phyloP scores from a whole-genome alignment of 1,140 invertebrate species.

The Sarcophaga peregrina region DNA sequence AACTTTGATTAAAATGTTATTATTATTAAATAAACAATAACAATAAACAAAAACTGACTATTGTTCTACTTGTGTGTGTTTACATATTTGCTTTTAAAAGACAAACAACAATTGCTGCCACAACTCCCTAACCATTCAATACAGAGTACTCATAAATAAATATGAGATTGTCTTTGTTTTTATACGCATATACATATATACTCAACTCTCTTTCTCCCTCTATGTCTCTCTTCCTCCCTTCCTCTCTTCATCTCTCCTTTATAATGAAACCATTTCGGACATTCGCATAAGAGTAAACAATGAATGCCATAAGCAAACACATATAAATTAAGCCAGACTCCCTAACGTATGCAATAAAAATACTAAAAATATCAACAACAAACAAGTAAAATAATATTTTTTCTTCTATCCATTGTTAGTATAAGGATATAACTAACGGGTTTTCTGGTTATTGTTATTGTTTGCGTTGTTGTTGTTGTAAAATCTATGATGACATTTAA shows the following conservation, averaged over 20 bases:
- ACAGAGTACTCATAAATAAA: not conserved
- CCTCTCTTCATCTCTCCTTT: not conserved
- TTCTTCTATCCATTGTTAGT: not conserved
- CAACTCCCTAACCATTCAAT: not conserved
- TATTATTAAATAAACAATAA: constrained; percentile 20
- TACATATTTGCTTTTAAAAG: not conserved
- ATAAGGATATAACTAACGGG: not conserved
- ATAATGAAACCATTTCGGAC: not conserved
- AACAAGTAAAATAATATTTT: not conserved
- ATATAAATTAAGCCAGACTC: constrained; percentile 1
- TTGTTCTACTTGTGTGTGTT: not conserved
- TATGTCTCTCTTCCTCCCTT: no score
- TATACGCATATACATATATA: not conserved
- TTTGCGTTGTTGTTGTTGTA: not conserved
- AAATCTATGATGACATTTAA: constrained; percentile 27
- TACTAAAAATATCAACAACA: not conserved
- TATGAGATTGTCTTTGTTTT: not conserved
- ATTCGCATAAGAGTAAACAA: not conserved
- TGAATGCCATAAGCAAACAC: constrained; percentile 14
- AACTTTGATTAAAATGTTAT: constrained; percentile 25
- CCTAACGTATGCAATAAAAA: constrained; percentile 27
- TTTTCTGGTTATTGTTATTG: not conserved
- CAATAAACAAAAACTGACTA: constrained; percentile 11
- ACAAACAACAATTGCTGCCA: no score
- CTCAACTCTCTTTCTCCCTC: no score